Conservation (phyloP, 2,113 vertebrate species). For the rabbit (Oryctolagus cuniculus) region mOryCun1.1 NC_091432.1:122553001-122553500, state of each 20-base stretch:
- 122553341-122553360: neutral
- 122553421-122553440: neutral
- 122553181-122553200: slow-evolving; percentile 55
- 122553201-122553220: slow-evolving; percentile 72
- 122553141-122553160: slow-evolving; percentile 13
- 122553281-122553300: neutral
- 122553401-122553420: neutral
- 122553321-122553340: slow-evolving; percentile 1
- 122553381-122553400: neutral
- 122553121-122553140: slow-evolving; percentile 63
- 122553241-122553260: slow-evolving; percentile 14
- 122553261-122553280: neutral
- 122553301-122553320: neutral
- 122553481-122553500: neutral
- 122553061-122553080: neutral
- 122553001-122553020: neutral
- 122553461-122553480: neutral
- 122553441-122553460: neutral
- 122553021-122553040: neutral
- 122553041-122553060: slow-evolving; percentile 54
- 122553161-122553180: slow-evolving; percentile 65
- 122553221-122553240: slow-evolving; percentile 66
- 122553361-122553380: neutral
- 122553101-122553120: slow-evolving; percentile 59
- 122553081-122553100: slow-evolving; percentile 26